Evolutionary conservation across 2,797 vertebrate species (phyloP).

Genomic region (Sebastes aleutianus): DNA sequence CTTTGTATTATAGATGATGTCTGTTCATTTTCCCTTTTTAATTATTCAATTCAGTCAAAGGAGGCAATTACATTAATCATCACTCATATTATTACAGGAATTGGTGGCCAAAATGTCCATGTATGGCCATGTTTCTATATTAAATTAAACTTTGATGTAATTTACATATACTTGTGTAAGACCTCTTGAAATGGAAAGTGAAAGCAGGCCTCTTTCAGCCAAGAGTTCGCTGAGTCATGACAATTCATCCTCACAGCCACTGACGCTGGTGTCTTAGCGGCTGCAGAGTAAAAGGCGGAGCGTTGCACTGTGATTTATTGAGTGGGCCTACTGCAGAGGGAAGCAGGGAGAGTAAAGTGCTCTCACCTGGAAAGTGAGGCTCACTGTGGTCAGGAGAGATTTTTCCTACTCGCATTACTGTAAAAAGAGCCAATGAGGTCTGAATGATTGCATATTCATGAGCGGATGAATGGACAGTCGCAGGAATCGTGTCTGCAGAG

Average conservation of each 20-base stretch:
- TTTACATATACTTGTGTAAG: background rate
- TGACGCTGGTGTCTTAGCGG: slow-evolving; percentile 56
- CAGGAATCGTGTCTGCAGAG: slow-evolving; percentile 51
- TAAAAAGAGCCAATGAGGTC: slow-evolving; percentile 65
- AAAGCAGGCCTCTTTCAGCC: slow-evolving; percentile 18
- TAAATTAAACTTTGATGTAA: background rate
- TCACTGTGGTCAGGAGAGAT: slow-evolving; percentile 56
- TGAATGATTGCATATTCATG: slow-evolving; percentile 73
- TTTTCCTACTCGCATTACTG: slow-evolving; percentile 69
- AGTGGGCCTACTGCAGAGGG: slow-evolving; percentile 64
- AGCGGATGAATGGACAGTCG: slow-evolving; percentile 73
- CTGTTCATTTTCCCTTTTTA: slow-evolving; percentile 67
- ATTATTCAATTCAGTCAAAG: slow-evolving; percentile 63
- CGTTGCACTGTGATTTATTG: slow-evolving; percentile 71
- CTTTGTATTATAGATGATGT: slow-evolving; percentile 76
- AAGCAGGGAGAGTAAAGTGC: slow-evolving; percentile 67
- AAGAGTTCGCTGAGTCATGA: slow-evolving; percentile 68
- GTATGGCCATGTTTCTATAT: background rate
- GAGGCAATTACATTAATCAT: slow-evolving; percentile 47
- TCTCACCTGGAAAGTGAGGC: slow-evolving; percentile 71
- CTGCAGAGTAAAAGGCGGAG: slow-evolving; percentile 53
- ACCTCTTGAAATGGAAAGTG: slow-evolving; percentile 12
- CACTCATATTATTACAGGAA: slow-evolving; percentile 23
- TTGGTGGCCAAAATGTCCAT: background rate
- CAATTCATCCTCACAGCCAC: slow-evolving; percentile 52